phyloP scores from a whole-genome alignment of 2,113 vertebrate genomes.

The Mystacornis crossleyi region DNA sequence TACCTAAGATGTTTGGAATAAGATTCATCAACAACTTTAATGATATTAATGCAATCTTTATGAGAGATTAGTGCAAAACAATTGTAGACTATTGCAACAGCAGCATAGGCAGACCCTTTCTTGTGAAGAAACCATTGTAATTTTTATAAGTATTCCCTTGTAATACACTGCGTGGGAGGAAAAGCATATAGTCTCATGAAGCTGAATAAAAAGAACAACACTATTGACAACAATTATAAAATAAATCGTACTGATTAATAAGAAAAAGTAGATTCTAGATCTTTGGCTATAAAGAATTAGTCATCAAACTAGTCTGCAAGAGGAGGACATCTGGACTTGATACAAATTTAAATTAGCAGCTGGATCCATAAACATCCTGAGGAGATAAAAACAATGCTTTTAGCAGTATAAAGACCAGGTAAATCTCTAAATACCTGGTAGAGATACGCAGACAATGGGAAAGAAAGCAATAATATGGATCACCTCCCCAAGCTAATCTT shows the following conservation, averaged over 20 bases:
- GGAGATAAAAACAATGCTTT: not conserved
- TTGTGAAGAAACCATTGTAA: not conserved
- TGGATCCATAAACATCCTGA: not conserved
- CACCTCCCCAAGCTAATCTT: not conserved
- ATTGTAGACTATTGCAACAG: not conserved
- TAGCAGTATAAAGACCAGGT: not conserved
- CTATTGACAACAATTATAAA: not conserved
- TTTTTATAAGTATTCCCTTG: not conserved
- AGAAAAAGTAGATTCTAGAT: not conserved
- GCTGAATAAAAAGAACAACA: not conserved
- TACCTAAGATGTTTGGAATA: not conserved
- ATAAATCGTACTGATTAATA: not conserved
- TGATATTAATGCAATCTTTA: not conserved
- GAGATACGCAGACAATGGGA: not conserved
- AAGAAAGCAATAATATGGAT: not conserved
- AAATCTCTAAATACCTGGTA: not conserved
- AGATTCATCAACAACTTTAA: not conserved
- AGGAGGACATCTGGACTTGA: fast-evolving
- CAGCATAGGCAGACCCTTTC: not conserved
- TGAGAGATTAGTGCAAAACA: not conserved
- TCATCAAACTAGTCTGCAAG: not conserved
- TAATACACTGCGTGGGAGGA: not conserved
- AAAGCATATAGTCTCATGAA: not conserved
- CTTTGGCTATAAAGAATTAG: not conserved
- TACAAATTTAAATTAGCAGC: not conserved